A percentile compares a stretch with the other conserved stretches of the same genome.
Evolutionary conservation across 1,140 invertebrate genomes (phyloP).

Genomic region (Chymomyza costata): DNA sequence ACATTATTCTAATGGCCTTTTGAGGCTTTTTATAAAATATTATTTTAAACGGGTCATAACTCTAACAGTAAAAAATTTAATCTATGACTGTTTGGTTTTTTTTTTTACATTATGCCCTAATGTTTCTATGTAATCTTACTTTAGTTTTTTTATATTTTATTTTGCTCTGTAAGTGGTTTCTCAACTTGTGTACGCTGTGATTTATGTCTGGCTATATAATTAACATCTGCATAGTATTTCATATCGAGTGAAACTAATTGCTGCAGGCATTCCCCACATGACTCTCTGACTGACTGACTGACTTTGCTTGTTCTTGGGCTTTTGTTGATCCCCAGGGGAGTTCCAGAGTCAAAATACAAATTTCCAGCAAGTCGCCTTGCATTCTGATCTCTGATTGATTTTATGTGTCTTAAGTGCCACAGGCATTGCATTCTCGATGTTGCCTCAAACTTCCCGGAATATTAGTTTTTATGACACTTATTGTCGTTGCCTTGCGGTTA

Average conservation of each 20-base stretch:
- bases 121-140: too few relatives aligned
- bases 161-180: neutral
- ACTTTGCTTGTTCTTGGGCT: too few relatives aligned
- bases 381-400: conserved; percentile 43
- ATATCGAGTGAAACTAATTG: conserved; percentile 47
- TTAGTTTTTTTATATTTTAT: too few relatives aligned
- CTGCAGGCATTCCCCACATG: conserved; percentile 25
- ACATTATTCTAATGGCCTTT: too few relatives aligned
- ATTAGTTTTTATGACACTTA: conserved; percentile 42
- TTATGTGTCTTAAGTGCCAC: conserved; percentile 21
- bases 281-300: conserved; percentile 9
- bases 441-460: conserved; percentile 13
- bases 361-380: conserved; percentile 21
- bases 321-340: too few relatives aligned
- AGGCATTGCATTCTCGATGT: conserved; percentile 6
- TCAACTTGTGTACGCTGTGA: conserved; percentile 12
- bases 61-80: too few relatives aligned
- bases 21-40: too few relatives aligned
- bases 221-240: conserved; percentile 45
- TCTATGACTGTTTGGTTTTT: too few relatives aligned
- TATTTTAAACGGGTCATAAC: too few relatives aligned
- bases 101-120: too few relatives aligned
- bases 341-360: too few relatives aligned
- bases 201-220: conserved; percentile 41
- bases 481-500: conserved; percentile 24